Evolutionary conservation across 2,113 vertebrate genomes (phyloP).

Genomic region (Apteryx mantelli): DNA sequence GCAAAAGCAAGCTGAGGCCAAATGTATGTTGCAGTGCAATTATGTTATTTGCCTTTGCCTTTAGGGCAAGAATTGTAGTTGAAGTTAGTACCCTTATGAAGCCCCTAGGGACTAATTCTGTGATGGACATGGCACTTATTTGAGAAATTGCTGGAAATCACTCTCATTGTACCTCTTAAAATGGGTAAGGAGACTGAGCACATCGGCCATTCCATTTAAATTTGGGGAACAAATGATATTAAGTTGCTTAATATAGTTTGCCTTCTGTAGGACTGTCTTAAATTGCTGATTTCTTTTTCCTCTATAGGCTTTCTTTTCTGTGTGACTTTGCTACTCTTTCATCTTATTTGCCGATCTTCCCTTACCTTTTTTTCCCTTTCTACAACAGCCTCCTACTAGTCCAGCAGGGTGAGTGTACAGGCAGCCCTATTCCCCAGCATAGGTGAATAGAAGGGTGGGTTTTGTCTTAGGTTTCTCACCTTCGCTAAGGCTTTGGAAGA

Average conservation of each 20-base stretch:
- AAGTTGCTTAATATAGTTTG: not conserved
- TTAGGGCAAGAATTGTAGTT: not conserved
- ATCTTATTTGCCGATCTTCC: rapidly evolving
- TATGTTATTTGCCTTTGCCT: constrained; percentile 25
- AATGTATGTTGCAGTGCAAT: not conserved
- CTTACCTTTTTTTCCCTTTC: not conserved
- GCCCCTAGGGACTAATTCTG: not conserved
- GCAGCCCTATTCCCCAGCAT: not conserved
- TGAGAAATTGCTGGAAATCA: constrained; percentile 16
- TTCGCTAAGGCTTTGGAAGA: not conserved
- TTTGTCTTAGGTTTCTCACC: not conserved
- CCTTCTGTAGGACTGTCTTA: not conserved
- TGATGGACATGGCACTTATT: constrained; percentile 17
- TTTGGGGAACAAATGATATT: not conserved
- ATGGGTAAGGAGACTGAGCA: not conserved
- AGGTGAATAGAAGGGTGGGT: not conserved
- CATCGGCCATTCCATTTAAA: not conserved
- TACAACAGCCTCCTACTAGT: not conserved
- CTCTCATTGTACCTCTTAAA: not conserved
- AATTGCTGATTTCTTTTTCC: not conserved
- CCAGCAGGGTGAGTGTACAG: not conserved
- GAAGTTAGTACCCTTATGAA: constrained; percentile 23
- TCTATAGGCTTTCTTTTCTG: not conserved
- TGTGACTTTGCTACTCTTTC: not conserved
- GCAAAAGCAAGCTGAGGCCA: not conserved